Base-by-base conservation (phyloP, 2,888 invertebrate genomes). In the Stomorhina lunata region DNA sequence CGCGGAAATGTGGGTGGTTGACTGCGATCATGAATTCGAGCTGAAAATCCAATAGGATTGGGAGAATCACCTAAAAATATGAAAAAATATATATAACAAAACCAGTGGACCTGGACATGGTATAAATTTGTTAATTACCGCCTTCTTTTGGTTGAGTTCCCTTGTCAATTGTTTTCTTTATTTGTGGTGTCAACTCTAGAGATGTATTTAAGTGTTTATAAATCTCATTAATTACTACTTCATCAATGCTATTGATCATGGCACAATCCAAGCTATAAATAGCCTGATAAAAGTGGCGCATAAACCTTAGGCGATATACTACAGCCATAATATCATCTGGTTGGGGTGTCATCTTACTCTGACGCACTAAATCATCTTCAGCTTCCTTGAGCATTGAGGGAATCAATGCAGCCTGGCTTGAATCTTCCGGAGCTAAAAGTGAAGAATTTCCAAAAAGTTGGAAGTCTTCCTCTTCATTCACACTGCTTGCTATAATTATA, bases 1-100 rank as follows among this genome's bases (percentile, higher is more conserved):
- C 99, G 94, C 0, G 99, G 99, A 92, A 99, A 99, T 17, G 99
- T 98, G 0, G 99, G 98, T n/a, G 99, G 99, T 72, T 99, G 92
- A 63, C 98, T 93, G 50, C 98, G 94, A 91, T 98, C 98, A 92
- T 99, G 99, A 53, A 98, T 96, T 91, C 98, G 95, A 2, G 98
- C 98, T 88, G 99, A 98, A 92, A 99, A 99, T 0, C 99, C 99
- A 93, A 97, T 95, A n/a, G 95, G 94, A 89, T 94, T 94, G 6
- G 95, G 95, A 82, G 94, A 93, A 86, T 95, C 95, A 65, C 90
- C 90, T 91, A 55, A n/a, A n/a, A 66, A 7, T 55, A 68, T 22
- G n/a, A 10, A 37, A 55, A 10, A 29, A 48, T 32, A 37, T n/a
- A n/a, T n/a, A 53, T 15, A 15, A 27, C 15, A 1, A 27, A 15